phyloP scores from a whole-genome alignment of 2,113 vertebrate genomes.

The Halichoeres trimaculatus region DNA sequence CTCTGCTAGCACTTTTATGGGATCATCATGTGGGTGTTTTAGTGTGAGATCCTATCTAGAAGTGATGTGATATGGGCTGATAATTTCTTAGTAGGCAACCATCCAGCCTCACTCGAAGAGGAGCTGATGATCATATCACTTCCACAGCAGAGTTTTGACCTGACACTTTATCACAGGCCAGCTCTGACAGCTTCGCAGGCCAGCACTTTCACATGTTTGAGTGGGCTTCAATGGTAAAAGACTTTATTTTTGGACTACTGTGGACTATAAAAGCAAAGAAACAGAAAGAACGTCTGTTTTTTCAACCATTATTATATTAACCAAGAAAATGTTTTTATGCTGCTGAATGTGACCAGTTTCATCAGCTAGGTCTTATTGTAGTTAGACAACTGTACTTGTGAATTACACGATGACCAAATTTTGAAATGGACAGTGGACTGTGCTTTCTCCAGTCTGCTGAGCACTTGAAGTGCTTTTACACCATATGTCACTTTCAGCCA shows the following conservation, averaged over 20 bases:
- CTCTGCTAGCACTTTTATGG: constrained; percentile 79
- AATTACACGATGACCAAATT: too few relatives aligned
- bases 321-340: neutral
- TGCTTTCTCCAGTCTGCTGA: too few relatives aligned
- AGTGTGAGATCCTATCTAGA: constrained; percentile 69
- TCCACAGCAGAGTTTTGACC: constrained; percentile 34
- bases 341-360: neutral
- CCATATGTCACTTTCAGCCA: too few relatives aligned
- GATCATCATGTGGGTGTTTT: constrained; percentile 72
- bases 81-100: constrained; percentile 63
- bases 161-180: constrained; percentile 2
- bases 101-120: constrained; percentile 39
- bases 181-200: constrained; percentile 12
- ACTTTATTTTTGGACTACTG: neutral
- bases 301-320: neutral
- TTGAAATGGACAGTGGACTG: too few relatives aligned
- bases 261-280: neutral
- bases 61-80: constrained; percentile 66
- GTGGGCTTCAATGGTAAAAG: neutral
- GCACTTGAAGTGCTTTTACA: too few relatives aligned
- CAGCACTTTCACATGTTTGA: constrained; percentile 3
- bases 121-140: constrained; percentile 27
- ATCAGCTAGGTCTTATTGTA: neutral
- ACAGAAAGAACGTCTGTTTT: neutral
- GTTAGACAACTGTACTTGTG: too few relatives aligned